Conservation (phyloP, 2,113 vertebrate genomes). For the Tyrannus savana region DNA sequence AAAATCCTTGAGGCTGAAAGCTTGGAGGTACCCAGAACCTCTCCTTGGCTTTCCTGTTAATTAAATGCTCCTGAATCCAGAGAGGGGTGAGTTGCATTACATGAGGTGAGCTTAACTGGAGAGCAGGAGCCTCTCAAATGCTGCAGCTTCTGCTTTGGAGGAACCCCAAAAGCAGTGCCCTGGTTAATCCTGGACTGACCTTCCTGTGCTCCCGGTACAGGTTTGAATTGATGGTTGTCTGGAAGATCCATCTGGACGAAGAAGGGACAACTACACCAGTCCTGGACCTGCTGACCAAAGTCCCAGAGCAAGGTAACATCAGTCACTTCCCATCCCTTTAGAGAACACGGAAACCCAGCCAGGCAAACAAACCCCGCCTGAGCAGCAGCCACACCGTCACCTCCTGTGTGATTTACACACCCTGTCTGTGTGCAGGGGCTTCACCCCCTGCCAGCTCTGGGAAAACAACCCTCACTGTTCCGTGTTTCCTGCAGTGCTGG, state of each 20-base stretch:
- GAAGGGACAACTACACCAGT: slow-evolving; percentile 73
- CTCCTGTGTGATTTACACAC: neutral
- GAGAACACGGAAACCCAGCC: neutral
- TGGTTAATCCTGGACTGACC: neutral
- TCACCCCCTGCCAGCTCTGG: neutral
- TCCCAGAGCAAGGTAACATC: slow-evolving; percentile 73
- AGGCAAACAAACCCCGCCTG: neutral
- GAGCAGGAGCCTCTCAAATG: neutral
- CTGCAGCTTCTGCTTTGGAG: neutral
- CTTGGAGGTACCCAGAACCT: neutral
- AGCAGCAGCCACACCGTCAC: neutral
- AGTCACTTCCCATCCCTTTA: neutral
- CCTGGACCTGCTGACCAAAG: slow-evolving; percentile 82
- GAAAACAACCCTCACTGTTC: rapidly evolving
- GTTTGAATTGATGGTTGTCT: slow-evolving; percentile 77
- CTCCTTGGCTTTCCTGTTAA: neutral
- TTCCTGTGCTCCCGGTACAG: slow-evolving; percentile 44
- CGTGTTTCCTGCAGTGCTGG: slow-evolving; percentile 64
- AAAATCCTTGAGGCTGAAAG: neutral
- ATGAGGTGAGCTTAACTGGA: neutral
- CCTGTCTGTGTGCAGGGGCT: neutral
- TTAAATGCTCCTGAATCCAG: neutral
- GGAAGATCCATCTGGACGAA: slow-evolving; percentile 76
- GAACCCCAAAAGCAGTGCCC: neutral
- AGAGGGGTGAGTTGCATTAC: rapidly evolving